Evolutionary conservation across 2,888 invertebrate species (phyloP), one percentile per base, ranked within the genome.

Genomic region (Dicyrtoma fusca): DNA sequence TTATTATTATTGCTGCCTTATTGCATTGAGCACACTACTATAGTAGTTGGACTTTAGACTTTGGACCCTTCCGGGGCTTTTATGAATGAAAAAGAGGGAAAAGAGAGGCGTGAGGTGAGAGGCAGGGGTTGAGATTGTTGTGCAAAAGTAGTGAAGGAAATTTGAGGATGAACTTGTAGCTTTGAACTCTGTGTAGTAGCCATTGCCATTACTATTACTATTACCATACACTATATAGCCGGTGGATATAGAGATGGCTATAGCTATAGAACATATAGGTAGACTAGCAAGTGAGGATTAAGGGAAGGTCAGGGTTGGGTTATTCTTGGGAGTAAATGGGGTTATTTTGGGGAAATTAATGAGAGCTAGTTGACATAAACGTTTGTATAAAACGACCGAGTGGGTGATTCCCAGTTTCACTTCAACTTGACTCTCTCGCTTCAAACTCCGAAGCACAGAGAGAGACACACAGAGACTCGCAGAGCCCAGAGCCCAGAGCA

Each of bases 311-410:
- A 75, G 69, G 73, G 75, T 68, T 74, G 73, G 75, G 76, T 69
- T 69, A 71, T 74, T 74, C 74, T 72, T 65, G 19, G 66, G 64
- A 72, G 70, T 71, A 72, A 75, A 75, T 72, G 75, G 79, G 79
- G 79, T 77, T 79, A 79, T 79, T 79, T 76, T 74, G 77, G 75
- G 75, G 76, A 79, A 79, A 79, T 79, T 79, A 79, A 79, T 79
- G 79, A 79, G 79, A 73, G 75, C 69, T 72, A 77, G 79, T 79
- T 79, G 79, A 79, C 79, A 79, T 79, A 79, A 79, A 79, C 79
- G 79, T 76, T 76, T 75, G 76, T 77, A 75, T 77, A 77, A 79
- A 79, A 77, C 75, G 76, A 76, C 76, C 78, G 65, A 75, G 75
- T 77, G 75, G 77, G 75, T 75, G 77, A 77, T 77, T 77, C 73